phyloP scores from a whole-genome alignment of 35 echinoderm and acorn worm genomes.

The Strongylocentrotus purpuratus region DNA sequence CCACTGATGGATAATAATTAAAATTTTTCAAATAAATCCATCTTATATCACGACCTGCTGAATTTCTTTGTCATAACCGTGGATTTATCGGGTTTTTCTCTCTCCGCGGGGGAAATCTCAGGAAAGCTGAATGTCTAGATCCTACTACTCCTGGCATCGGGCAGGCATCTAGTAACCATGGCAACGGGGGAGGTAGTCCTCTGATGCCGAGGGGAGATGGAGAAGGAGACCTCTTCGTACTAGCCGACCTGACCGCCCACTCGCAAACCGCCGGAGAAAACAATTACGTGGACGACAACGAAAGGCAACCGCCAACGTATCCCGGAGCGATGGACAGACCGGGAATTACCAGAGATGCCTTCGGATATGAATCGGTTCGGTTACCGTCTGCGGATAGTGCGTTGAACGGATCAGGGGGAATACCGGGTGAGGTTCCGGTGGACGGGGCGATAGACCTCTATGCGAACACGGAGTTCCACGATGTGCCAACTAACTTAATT shows the following conservation, averaged over 20 bases:
- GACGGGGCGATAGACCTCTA: neutral
- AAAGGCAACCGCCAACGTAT: neutral
- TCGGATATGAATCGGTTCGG: neutral
- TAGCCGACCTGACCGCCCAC: neutral
- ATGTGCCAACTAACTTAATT: neutral
- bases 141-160: neutral
- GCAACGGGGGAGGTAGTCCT: neutral
- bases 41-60: too few species aligned
- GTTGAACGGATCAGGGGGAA: neutral
- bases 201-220: neutral
- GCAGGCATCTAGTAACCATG: neutral
- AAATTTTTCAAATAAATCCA: too few species aligned
- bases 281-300: neutral
- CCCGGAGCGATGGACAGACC: neutral
- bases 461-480: neutral
- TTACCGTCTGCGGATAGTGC: neutral
- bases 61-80: too few species aligned
- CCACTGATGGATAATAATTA: too few species aligned
- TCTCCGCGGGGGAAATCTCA: neutral
- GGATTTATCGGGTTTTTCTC: too few species aligned
- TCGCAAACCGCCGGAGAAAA: neutral
- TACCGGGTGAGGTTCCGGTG: neutral
- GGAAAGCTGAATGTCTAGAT: neutral
- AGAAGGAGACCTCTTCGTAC: neutral
- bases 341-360: neutral